Evolutionary conservation across 2,888 invertebrate genomes (phyloP), one percentile per base, ranked within the genome.

Genomic region (Seira musarum): DNA sequence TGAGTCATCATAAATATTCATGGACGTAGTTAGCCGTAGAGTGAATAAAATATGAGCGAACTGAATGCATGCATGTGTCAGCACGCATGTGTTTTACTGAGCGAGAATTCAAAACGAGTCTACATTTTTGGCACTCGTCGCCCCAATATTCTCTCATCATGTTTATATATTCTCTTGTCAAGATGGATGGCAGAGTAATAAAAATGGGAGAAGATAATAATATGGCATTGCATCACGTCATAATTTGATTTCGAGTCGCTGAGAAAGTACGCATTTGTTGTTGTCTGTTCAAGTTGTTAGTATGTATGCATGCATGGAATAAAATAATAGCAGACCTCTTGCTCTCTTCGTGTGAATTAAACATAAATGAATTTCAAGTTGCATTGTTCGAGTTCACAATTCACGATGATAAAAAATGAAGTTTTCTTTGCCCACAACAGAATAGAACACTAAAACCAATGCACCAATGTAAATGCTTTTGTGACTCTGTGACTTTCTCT

Each of bases 321-420:
- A 49, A 61, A 70, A 76, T 40, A 49, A 49, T 30, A 5, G 30
- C 8, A 5, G 30, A 30, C 3, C 30, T 30, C 30, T 8, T 30
- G 30, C 30, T 30, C 30, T 30, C 30, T 5, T 30, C 30, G 8
- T 71, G 66, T 78, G 78, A 78, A 78, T 78, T 78, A 72, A 78
- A 78, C 66, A 72, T 72, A 78, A 71, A 72, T 72, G 78, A 78
- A 72, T 72, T 69, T 70, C 49, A 69, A 76, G 69, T 76, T 76
- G 30, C 8, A 30, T 30, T 30, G 30, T 8, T 5, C 30, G 8
- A 30, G 30, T 30, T 30, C 30, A 30, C 30, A 30, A 5, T 30
- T 30, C 30, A 30, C 8, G n/a, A n/a, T 30, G 30, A 8, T 30
- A 30, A 30, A 30, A 8, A 30, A 30, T 30, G 30, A 30, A 30